Evolutionary conservation across 2,113 vertebrate species (phyloP).

Genomic region (Campylorhamphus procurvoides): DNA sequence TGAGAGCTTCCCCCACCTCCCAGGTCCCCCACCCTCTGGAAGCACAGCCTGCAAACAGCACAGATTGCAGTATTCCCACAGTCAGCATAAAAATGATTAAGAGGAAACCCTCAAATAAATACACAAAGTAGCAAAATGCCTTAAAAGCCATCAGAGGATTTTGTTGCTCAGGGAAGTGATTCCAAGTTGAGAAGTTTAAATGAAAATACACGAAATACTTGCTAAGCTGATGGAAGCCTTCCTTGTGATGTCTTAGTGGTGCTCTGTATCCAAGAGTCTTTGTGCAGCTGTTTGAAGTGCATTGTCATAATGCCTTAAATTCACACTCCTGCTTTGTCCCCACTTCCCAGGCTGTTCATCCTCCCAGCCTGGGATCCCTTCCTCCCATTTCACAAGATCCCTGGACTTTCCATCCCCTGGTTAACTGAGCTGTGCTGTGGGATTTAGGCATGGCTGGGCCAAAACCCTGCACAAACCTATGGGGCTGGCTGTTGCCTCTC

Average conservation of each 20-base stretch:
- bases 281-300: not conserved
- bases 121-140: not conserved
- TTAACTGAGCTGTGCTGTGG: not conserved
- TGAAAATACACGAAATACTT: not conserved
- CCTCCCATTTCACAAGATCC: not conserved
- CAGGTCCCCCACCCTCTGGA: not conserved
- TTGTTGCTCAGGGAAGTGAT: not conserved
- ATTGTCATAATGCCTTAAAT: not conserved
- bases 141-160: not conserved
- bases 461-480: fast-evolving
- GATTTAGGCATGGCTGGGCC: not conserved
- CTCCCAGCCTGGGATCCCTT: not conserved
- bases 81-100: not conserved
- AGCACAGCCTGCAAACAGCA: not conserved
- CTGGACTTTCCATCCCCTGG: fast-evolving
- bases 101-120: not conserved
- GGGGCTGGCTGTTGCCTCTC: not conserved
- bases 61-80: not conserved
- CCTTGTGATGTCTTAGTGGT: not conserved
- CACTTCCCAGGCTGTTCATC: not conserved
- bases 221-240: not conserved
- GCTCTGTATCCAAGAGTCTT: not conserved
- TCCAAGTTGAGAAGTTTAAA: not conserved
- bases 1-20: not conserved
- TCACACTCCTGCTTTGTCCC: not conserved